phyloP scores from a whole-genome alignment of 2,113 vertebrate species.

The Archilochus colubris region DNA sequence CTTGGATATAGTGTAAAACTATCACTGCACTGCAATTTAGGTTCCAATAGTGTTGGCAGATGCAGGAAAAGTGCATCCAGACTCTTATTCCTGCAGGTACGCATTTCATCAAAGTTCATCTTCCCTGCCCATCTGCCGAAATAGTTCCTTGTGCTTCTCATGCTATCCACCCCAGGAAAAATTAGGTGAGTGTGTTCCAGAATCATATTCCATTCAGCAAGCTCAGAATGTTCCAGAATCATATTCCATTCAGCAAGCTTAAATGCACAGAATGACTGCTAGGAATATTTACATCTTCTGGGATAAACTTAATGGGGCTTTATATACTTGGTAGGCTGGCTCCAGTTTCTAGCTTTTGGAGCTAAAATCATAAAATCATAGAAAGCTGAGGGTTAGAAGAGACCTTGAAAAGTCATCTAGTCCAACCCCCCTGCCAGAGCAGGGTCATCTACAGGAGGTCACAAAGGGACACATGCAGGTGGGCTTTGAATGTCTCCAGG shows the following conservation, averaged over 20 bases:
- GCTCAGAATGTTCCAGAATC: not conserved
- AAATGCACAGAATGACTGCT: not conserved
- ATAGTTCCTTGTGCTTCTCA: not conserved
- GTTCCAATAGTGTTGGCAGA: not conserved
- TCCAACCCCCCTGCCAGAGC: too few species aligned
- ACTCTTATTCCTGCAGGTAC: not conserved
- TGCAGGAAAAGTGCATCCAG: not conserved
- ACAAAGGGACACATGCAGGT: too few species aligned
- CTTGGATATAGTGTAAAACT: not conserved
- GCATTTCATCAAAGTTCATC: not conserved
- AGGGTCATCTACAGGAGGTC: too few species aligned
- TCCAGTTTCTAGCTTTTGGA: not conserved
- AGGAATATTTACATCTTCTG: not conserved
- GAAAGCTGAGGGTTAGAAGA: too few species aligned
- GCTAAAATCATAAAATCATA: not conserved
- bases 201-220: not conserved
- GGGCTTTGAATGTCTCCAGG: too few species aligned
- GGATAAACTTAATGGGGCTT: not conserved
- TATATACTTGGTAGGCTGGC: not conserved
- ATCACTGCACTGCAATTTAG: not conserved
- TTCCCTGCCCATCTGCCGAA: not conserved
- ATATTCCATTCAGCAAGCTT: not conserved
- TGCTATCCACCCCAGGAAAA: not conserved
- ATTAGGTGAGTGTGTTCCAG: not conserved
- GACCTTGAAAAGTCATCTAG: too few species aligned